Conservation (phyloP, 2,113 vertebrate species). For the Melospiza georgiana region DNA sequence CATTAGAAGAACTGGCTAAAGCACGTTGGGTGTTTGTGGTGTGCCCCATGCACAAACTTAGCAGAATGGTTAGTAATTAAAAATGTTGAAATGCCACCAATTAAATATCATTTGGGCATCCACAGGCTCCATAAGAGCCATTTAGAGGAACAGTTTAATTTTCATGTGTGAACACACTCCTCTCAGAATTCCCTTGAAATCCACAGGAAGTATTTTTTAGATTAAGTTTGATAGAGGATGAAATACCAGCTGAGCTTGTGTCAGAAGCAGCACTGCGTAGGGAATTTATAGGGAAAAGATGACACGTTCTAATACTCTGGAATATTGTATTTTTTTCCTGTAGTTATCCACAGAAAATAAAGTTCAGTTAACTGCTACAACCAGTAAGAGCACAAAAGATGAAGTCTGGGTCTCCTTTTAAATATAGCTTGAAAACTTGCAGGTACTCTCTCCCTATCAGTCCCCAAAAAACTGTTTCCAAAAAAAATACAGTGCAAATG, state of each 20-base stretch:
- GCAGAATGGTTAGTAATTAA: not conserved
- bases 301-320: not conserved
- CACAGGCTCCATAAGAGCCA: not conserved
- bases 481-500: not conserved
- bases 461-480: not conserved
- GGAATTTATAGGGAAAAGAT: not conserved
- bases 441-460: not conserved
- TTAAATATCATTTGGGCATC: not conserved
- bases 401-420: not conserved
- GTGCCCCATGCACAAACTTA: not conserved
- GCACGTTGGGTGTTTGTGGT: not conserved
- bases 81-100: not conserved
- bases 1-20: not conserved
- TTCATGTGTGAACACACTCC: not conserved
- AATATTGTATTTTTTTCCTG: not conserved
- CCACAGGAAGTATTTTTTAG: not conserved
- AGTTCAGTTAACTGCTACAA: not conserved
- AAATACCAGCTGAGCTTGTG: not conserved
- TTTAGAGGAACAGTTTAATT: not conserved
- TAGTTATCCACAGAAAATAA: not conserved
- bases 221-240: not conserved
- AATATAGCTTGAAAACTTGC: not conserved
- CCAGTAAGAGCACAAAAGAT: not conserved
- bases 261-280: not conserved
- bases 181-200: not conserved